Evolutionary conservation across 2,113 vertebrate genomes (phyloP).

Genomic region (Chauna torquata): DNA sequence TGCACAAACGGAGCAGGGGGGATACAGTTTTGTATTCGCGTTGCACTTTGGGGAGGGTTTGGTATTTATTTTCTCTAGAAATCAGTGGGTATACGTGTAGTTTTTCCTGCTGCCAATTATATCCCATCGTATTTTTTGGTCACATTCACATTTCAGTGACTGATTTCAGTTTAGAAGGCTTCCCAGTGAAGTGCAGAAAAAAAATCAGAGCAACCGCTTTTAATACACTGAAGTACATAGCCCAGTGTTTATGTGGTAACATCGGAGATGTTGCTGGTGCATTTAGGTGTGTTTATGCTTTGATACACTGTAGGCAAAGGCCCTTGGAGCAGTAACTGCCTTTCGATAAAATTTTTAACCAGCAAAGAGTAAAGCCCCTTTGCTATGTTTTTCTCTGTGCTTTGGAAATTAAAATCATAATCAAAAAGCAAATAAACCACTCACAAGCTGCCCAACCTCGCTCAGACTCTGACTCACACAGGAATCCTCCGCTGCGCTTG

Average conservation of each 20-base stretch:
- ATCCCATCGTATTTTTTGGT: neutral
- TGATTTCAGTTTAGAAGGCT: neutral
- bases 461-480: neutral
- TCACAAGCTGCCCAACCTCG: neutral
- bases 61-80: neutral
- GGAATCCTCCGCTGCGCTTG: accelerated
- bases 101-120: neutral
- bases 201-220: neutral
- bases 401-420: neutral
- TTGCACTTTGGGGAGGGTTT: neutral
- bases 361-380: neutral
- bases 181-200: neutral
- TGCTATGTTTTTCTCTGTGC: neutral
- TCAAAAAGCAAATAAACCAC: neutral
- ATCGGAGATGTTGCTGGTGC: neutral
- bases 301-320: accelerated
- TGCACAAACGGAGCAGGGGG: neutral
- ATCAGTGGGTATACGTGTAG: too few species aligned
- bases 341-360: neutral
- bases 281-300: neutral
- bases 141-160: neutral
- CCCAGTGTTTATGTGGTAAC: neutral
- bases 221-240: neutral
- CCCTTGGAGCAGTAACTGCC: neutral
- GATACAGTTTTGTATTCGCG: neutral